Evolutionary conservation across 2,113 vertebrate species (phyloP), one percentile per base, ranked within the genome.

Genomic region (Megaceryle torquata): DNA sequence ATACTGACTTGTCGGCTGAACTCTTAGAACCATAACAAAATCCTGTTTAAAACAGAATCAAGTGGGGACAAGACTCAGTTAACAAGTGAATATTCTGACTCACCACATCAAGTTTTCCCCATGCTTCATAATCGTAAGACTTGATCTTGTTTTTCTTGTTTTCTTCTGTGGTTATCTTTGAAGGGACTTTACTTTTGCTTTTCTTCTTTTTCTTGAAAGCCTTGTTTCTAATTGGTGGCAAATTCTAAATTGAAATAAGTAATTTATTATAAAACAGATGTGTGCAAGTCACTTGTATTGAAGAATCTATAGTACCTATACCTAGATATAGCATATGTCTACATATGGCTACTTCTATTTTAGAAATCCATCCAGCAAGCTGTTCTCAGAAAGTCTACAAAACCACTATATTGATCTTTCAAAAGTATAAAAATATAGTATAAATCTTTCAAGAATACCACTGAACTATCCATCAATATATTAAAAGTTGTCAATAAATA

Each of bases 61-160:
- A 9, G 6, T 12, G 29, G 8, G 22, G 20, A 57, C 33, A 61
- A 65, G 24, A 54, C 11, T 46, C 33, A n/a, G 9, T 19, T 44
- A 85, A 91, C 7, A 80, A 80, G 44, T 13, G 83, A 82, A 53
- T 21, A 75, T 41, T 87, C 81, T 41, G 72, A 96, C 97, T 98
- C 96, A 99, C 99, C 98, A 99, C 99, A 94, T 99, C 98, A 91
- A 99, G 99, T 94, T 98, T 99, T 95, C 99, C 99, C 99, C 99
- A 99, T 13, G 99, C 98, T 70, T 98, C 98, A 96, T 99, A 99
- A 96, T 99, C 99, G 0, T 98, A 98, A 20, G 98, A 98, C 88
- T 99, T 99, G 81, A 99, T 99, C 81, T 98, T 98, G 7, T 98
- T 98, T 57, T 97, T 97, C 93, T 98, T 97, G 56, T 98, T 98